Conservation (phyloP, 2,888 invertebrate genomes). For the Molanna angustata region DNA sequence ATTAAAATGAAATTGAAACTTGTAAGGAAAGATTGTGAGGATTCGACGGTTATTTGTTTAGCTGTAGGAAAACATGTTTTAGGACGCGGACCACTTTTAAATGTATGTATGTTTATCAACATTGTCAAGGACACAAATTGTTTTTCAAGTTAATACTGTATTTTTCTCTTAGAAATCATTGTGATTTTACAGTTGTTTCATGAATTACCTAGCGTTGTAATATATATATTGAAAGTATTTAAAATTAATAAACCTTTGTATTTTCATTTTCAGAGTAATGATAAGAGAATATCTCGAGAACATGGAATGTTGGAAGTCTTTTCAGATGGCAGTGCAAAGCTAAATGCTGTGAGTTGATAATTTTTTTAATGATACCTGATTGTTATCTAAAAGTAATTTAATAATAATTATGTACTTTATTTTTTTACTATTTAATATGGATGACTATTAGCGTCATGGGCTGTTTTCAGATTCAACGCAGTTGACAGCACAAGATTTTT, state of each 20-base stretch:
- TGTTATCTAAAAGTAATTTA: too few species aligned
- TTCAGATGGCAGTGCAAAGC: slow-evolving; percentile 38
- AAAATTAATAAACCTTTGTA: not conserved
- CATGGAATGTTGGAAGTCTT: slow-evolving; percentile 50
- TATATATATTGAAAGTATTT: too few species aligned
- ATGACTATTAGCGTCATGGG: too few species aligned
- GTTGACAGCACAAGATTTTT: not conserved
- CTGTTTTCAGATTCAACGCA: too few species aligned
- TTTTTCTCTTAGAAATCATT: too few species aligned
- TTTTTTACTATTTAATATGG: not conserved
- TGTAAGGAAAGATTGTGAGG: slow-evolving; percentile 6
- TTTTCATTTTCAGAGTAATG: slow-evolving; percentile 44
- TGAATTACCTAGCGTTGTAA: too few species aligned
- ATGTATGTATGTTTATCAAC: too few species aligned
- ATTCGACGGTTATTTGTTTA: slow-evolving; percentile 37
- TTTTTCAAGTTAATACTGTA: too few species aligned
- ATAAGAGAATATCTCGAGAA: slow-evolving; percentile 53
- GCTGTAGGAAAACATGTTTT: slow-evolving; percentile 16
- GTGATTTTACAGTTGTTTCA: too few species aligned
- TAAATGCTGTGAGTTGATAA: slow-evolving; percentile 43
- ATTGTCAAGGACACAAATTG: too few species aligned
- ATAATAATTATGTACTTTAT: not conserved
- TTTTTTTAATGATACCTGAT: not conserved
- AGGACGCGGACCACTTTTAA: slow-evolving; percentile 15
- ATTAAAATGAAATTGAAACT: slow-evolving; percentile 15